A percentile compares a stretch with the other conserved stretches of the same genome.
These are phyloP conservation scores for Carposina sasakii DNA, from an alignment of 1,140 invertebrate genomes.

Conservation along the genomic window DNA sequence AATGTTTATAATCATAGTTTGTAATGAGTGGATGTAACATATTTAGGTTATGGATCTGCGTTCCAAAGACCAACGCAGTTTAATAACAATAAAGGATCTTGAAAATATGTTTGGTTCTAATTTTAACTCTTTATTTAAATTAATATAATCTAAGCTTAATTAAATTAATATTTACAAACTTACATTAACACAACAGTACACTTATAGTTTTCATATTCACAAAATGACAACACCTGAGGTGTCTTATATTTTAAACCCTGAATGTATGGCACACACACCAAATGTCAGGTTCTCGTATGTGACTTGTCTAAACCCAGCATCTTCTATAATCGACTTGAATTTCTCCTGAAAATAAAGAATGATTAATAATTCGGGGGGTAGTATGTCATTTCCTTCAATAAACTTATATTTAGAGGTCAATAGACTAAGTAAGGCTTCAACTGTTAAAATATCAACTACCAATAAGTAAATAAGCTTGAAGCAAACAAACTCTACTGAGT, in stretches of 20 bases:
- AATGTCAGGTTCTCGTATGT: slow-evolving; percentile 92
- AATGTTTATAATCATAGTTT: too few species aligned
- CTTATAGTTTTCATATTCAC: not conserved
- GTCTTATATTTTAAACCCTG: slow-evolving; percentile 85
- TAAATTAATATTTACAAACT: not conserved
- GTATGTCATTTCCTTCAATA: too few species aligned
- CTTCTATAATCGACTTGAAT: slow-evolving; percentile 90
- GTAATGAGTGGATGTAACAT: slow-evolving; percentile 41
- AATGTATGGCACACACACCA: slow-evolving; percentile 94
- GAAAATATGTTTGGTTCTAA: slow-evolving; percentile 21
- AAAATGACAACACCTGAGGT: too few species aligned
- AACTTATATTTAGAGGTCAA: too few species aligned
- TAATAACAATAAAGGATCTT: slow-evolving; percentile 61
- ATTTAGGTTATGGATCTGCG: slow-evolving; percentile 60
- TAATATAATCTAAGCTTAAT: not conserved
- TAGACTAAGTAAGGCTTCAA: too few species aligned
- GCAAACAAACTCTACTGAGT: too few species aligned
- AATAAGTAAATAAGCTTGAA: too few species aligned
- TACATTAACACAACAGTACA: not conserved
- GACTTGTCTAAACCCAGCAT: slow-evolving; percentile 89
- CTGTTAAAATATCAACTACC: too few species aligned
- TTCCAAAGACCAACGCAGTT: slow-evolving; percentile 66
- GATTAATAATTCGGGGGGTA: too few species aligned
- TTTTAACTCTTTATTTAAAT: not conserved
- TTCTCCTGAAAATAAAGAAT: slow-evolving; percentile 79